These are phyloP conservation scores for Mythimna ferrago DNA, from an alignment of 2,888 invertebrate genomes.

Conservation along the genomic window DNA sequence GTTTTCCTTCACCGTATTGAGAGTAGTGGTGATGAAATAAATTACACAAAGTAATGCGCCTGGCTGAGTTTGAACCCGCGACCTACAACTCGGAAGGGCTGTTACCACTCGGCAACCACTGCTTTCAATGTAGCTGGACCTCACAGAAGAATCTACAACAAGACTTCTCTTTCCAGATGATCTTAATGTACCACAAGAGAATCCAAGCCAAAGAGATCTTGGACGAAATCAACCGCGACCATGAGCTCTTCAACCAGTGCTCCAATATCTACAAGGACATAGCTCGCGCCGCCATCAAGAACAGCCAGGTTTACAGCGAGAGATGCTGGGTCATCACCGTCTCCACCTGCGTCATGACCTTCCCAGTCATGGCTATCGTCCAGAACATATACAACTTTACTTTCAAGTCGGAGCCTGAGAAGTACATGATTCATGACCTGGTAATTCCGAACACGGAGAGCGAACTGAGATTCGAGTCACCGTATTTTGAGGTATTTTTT, in stretches of 20 bases:
- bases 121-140: too few species aligned
- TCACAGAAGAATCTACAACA: neutral
- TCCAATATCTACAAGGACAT: slow-evolving; percentile 57
- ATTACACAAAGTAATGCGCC: too few species aligned
- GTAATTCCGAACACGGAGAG: slow-evolving; percentile 66
- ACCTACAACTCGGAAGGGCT: too few species aligned
- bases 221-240: slow-evolving; percentile 75
- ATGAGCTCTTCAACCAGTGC: slow-evolving; percentile 64
- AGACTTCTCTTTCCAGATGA: slow-evolving; percentile 67
- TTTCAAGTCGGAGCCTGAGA: slow-evolving; percentile 64
- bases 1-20: too few species aligned
- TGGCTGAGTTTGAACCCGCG: too few species aligned
- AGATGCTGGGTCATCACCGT: slow-evolving; percentile 71
- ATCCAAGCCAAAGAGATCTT: slow-evolving; percentile 67
- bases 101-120: too few species aligned
- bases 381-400: slow-evolving; percentile 68
- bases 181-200: slow-evolving; percentile 72
- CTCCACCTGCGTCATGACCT: slow-evolving; percentile 63
- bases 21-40: too few species aligned
- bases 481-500: slow-evolving; percentile 72
- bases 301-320: slow-evolving; percentile 71
- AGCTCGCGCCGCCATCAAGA: slow-evolving; percentile 56
- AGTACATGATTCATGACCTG: slow-evolving; percentile 80
- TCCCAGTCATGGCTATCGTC: slow-evolving; percentile 71
- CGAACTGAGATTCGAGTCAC: slow-evolving; percentile 70